These are phyloP conservation scores for Agrochola macilenta DNA, from an alignment of 2,888 invertebrate species.

Conservation along the genomic window DNA sequence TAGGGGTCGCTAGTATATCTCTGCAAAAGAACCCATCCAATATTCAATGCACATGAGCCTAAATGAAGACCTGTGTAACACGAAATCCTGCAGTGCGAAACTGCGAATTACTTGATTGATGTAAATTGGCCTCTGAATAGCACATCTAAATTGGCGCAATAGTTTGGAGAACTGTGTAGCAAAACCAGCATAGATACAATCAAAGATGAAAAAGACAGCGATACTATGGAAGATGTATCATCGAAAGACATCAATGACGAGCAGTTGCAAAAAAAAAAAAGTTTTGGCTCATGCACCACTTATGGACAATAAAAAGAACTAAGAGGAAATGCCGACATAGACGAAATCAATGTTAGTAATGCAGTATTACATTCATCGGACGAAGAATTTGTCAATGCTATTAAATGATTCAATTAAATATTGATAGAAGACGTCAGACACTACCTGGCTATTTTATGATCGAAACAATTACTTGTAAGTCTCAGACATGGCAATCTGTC, in stretches of 20 bases:
- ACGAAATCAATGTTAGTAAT: neutral
- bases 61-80: conserved; percentile 1
- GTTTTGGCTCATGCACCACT: neutral
- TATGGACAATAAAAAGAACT: neutral
- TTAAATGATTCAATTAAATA: conserved; percentile 12
- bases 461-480: conserved; percentile 31
- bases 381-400: neutral
- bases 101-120: conserved; percentile 10
- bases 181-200: neutral
- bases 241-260: neutral
- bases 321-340: neutral
- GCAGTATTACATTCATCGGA: neutral
- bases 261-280: neutral
- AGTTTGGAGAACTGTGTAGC: neutral
- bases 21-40: too few relatives aligned
- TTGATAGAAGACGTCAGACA: conserved; percentile 9
- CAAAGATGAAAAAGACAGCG: neutral
- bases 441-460: conserved; percentile 13
- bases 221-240: neutral
- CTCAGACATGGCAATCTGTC: conserved; percentile 28
- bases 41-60: neutral
- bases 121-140: conserved; percentile 5
- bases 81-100: neutral
- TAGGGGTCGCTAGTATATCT: neutral
- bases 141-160: neutral